Percentiles rank a stretch among this genome's conserved stretches.
These are phyloP conservation scores for Diabrotica balteata DNA, from an alignment of 2,888 invertebrate species.

Conservation along the genomic window DNA sequence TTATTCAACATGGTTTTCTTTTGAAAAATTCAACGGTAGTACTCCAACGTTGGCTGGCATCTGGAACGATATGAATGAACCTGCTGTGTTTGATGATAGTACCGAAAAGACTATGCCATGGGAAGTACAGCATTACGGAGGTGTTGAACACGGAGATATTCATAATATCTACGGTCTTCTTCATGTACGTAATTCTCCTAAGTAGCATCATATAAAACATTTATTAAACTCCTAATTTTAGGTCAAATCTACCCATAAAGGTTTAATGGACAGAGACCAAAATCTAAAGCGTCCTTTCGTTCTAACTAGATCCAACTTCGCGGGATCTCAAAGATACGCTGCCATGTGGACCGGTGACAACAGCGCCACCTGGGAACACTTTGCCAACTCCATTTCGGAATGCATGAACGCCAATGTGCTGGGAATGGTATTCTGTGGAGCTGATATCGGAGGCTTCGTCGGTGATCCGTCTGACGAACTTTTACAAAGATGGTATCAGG, in stretches of 20 bases:
- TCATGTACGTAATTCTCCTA: slow-evolving; percentile 43
- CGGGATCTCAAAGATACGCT: slow-evolving; percentile 88
- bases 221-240: slow-evolving; percentile 47
- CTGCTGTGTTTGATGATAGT: slow-evolving; percentile 84
- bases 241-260: slow-evolving; percentile 70
- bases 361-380: slow-evolving; percentile 88
- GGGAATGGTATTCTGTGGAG: slow-evolving; percentile 90
- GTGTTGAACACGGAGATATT: slow-evolving; percentile 87
- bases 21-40: slow-evolving; percentile 68
- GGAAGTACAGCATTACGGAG: slow-evolving; percentile 66
- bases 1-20: slow-evolving; percentile 58
- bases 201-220: slow-evolving; percentile 3
- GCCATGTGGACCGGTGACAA: slow-evolving; percentile 99
- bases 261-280: slow-evolving; percentile 66
- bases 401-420: slow-evolving; percentile 75
- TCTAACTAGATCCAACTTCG: slow-evolving; percentile 85
- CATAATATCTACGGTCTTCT: slow-evolving; percentile 90
- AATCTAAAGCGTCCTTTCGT: slow-evolving; percentile 81
- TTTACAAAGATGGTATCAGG: slow-evolving; percentile 75
- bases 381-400: slow-evolving; percentile 87
- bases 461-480: slow-evolving; percentile 89
- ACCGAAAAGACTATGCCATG: slow-evolving; percentile 83
- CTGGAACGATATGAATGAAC: slow-evolving; percentile 99
- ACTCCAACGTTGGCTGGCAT: slow-evolving; percentile 80
- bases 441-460: slow-evolving; percentile 97